These are phyloP conservation scores for Ruditapes philippinarum DNA, from an alignment of 1,140 invertebrate species.

Conservation along the genomic window DNA sequence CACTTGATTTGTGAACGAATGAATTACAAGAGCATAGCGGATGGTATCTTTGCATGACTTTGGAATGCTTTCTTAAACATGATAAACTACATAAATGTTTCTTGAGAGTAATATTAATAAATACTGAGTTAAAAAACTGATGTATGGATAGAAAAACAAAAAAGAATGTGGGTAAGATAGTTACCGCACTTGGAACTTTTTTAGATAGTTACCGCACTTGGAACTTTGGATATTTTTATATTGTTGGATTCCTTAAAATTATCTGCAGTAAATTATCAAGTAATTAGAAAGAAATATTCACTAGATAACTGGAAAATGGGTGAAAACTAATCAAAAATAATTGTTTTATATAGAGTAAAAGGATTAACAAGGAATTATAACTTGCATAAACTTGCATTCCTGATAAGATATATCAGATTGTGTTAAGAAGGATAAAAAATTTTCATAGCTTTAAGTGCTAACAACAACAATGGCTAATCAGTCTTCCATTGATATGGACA, in stretches of 20 bases:
- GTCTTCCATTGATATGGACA: not conserved
- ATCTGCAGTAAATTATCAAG: not conserved
- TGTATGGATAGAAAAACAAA: no score
- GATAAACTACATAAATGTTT: no score
- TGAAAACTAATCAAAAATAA: not conserved
- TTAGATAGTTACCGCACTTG: no score
- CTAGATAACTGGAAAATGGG: not conserved
- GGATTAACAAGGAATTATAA: not conserved
- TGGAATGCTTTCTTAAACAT: no score
- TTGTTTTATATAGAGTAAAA: not conserved
- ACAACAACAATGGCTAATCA: slow-evolving; percentile 32
- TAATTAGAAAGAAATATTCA: not conserved
- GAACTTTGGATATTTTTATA: not conserved
- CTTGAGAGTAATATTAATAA: no score
- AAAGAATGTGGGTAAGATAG: no score
- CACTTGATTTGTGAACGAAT: no score
- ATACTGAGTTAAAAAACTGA: no score
- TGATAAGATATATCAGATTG: not conserved
- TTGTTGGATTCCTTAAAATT: not conserved
- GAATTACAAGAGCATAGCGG: no score
- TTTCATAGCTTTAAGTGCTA: not conserved
- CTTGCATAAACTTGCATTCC: not conserved
- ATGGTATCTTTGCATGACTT: no score
- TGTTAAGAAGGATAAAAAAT: not conserved
- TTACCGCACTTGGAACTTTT: no score